Conservation (phyloP, 2,797 vertebrate genomes). For the Coccyzus lansbergi region DNA sequence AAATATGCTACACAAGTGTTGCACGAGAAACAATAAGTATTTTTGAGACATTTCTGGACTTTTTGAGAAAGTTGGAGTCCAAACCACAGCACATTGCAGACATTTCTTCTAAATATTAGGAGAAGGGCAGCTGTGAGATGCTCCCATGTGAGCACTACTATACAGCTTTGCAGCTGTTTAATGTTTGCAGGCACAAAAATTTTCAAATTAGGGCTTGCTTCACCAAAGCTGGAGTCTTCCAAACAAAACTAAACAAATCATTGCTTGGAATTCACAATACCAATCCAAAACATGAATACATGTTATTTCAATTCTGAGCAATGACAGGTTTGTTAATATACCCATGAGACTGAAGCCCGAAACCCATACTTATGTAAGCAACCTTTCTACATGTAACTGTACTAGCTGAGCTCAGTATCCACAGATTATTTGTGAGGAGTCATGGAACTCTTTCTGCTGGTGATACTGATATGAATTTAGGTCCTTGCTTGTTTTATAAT, state of each 20-base stretch:
- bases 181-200: background rate
- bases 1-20: background rate
- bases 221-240: background rate
- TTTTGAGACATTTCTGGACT: background rate
- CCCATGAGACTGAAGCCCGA: background rate
- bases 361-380: background rate
- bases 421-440: accelerated
- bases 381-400: background rate
- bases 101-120: background rate
- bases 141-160: accelerated
- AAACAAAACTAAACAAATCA: background rate
- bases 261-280: background rate
- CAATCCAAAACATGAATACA: background rate
- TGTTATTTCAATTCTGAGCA: background rate
- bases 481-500: background rate
- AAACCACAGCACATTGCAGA: background rate
- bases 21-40: background rate
- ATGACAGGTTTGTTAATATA: background rate
- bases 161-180: background rate
- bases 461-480: background rate
- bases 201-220: background rate
- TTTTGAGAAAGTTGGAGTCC: background rate
- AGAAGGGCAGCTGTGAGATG: background rate
- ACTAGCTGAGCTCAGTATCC: background rate
- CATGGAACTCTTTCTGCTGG: background rate